A percentile compares a stretch with the other conserved stretches of the same genome.
phyloP scores from a whole-genome alignment of 2,113 vertebrate genomes.

The Leucoraja erinaceus region DNA sequence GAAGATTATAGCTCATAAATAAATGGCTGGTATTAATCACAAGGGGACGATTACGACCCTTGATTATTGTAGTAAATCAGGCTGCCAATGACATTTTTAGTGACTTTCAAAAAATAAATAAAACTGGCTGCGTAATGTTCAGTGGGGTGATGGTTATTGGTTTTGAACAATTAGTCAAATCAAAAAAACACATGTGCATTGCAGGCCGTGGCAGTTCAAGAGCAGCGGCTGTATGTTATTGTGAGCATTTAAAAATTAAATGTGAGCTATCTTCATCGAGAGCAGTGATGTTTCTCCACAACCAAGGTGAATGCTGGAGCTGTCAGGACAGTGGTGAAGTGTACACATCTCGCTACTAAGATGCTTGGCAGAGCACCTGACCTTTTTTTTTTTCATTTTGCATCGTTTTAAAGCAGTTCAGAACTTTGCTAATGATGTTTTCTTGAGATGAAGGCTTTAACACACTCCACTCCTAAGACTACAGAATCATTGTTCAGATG shows the following conservation, averaged over 20 bases:
- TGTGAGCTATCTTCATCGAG: background rate
- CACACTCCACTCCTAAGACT: background rate
- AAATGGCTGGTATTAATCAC: conserved; percentile 64
- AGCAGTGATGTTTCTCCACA: background rate
- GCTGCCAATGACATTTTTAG: conserved; percentile 48
- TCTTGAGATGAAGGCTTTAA: background rate
- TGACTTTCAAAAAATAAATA: conserved; percentile 50
- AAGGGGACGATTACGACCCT: conserved; percentile 57
- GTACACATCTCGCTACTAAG: background rate
- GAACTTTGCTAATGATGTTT: background rate
- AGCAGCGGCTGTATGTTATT: background rate
- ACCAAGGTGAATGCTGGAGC: background rate
- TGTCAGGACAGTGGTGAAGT: background rate
- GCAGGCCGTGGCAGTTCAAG: background rate
- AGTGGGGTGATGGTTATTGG: conserved; percentile 48
- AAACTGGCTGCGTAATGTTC: conserved; percentile 53
- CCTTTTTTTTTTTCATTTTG: background rate
- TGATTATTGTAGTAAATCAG: conserved; percentile 61
- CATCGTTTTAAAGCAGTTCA: background rate
- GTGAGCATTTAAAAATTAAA: background rate
- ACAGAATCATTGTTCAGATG: background rate
- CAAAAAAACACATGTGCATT: conserved; percentile 30
- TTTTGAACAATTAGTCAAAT: conserved; percentile 38
- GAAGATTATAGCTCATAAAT: conserved; percentile 58
- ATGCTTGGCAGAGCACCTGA: background rate